These are phyloP conservation scores for Nomada ruficornis DNA, from an alignment of 2,888 invertebrate species.

Conservation along the genomic window DNA sequence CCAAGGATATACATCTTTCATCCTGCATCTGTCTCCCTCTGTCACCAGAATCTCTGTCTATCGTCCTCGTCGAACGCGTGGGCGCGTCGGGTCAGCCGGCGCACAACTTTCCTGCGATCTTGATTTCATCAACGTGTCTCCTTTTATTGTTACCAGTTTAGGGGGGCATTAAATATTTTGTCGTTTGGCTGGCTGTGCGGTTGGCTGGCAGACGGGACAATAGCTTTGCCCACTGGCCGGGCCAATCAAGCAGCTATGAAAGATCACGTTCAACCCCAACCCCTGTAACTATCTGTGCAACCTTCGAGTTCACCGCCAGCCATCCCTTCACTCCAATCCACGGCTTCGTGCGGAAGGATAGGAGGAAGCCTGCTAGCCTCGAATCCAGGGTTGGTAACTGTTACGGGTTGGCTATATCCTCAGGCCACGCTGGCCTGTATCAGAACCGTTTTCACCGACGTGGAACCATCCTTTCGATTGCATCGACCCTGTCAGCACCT, in stretches of 20 bases:
- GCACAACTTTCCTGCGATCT: slow-evolving; percentile 80
- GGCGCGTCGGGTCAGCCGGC: slow-evolving; percentile 67
- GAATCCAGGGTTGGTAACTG: slow-evolving; percentile 62
- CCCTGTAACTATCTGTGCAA: slow-evolving; percentile 68
- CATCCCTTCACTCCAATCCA: slow-evolving; percentile 62
- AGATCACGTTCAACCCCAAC: slow-evolving; percentile 82
- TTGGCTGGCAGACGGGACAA: slow-evolving; percentile 71
- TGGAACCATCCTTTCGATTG: slow-evolving; percentile 41
- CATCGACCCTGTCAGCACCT: slow-evolving; percentile 65
- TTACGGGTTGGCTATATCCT: slow-evolving; percentile 66
- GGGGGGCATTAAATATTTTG: slow-evolving; percentile 80
- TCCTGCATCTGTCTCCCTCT: slow-evolving; percentile 39
- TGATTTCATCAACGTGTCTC: slow-evolving; percentile 84
- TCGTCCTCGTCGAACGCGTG: slow-evolving; percentile 67
- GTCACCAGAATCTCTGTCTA: slow-evolving; percentile 33
- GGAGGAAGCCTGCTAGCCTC: slow-evolving; percentile 48
- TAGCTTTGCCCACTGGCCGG: slow-evolving; percentile 74
- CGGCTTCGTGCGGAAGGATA: slow-evolving; percentile 47
- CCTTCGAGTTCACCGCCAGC: slow-evolving; percentile 71
- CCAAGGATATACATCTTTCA: slow-evolving; percentile 36
- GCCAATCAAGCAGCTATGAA: slow-evolving; percentile 84
- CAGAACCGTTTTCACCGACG: slow-evolving; percentile 56
- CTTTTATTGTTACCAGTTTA: slow-evolving; percentile 83
- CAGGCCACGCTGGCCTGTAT: slow-evolving; percentile 50
- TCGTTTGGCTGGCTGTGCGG: slow-evolving; percentile 50